These are phyloP conservation scores for Bryconaethiops microstoma DNA, from an alignment of 2,797 vertebrate species.

Conservation along the genomic window DNA sequence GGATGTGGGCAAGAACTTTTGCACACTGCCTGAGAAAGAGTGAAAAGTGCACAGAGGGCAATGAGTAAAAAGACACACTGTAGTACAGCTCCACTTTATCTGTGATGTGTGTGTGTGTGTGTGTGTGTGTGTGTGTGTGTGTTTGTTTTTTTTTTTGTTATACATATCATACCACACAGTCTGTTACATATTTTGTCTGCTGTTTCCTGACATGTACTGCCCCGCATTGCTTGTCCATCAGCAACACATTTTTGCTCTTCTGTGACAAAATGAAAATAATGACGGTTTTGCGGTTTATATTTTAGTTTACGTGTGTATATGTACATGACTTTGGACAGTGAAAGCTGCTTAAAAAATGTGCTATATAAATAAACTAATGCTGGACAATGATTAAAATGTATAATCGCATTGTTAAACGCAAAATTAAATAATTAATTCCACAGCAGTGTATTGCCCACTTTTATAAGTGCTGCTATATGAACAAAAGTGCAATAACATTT, in stretches of 20 bases:
- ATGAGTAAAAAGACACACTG: background rate
- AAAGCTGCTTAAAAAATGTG: no score
- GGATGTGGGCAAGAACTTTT: constrained; percentile 70
- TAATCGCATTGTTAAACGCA: no score
- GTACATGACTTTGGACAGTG: no score
- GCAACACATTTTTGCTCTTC: background rate
- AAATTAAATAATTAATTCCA: no score
- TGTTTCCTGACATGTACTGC: constrained; percentile 2
- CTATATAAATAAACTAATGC: no score
- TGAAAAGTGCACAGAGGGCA: constrained; percentile 1
- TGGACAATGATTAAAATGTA: no score
- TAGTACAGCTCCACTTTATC: background rate
- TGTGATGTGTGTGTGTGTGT: background rate
- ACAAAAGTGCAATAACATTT: no score
- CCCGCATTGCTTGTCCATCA: background rate
- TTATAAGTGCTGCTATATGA: no score
- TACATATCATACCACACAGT: background rate
- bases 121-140: background rate
- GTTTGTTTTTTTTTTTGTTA: background rate
- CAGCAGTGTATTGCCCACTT: no score
- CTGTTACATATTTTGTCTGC: background rate
- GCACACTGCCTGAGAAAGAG: constrained; percentile 47
- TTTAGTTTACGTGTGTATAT: no score
- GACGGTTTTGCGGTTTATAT: background rate
- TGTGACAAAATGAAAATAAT: background rate